Evolutionary conservation across 1,140 invertebrate genomes (phyloP).

Genomic region (Tetranychus cinnabarinus): DNA sequence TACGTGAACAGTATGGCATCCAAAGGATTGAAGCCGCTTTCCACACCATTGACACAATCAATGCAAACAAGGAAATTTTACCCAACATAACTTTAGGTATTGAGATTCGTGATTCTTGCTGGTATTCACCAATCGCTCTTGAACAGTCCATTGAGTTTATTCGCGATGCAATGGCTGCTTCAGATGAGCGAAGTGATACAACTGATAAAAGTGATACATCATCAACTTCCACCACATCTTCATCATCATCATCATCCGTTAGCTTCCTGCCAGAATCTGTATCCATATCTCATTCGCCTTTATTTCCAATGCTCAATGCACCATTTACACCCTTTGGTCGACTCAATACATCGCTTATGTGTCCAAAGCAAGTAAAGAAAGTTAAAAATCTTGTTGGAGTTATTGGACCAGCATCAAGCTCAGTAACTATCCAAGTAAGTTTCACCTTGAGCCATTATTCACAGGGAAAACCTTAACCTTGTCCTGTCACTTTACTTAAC

Average conservation of each 20-base stretch:
- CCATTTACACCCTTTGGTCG: neutral
- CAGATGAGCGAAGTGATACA: constrained; percentile 6
- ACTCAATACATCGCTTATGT: constrained; percentile 6
- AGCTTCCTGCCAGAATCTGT: neutral
- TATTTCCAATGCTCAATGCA: neutral
- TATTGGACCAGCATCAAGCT: constrained; percentile 40
- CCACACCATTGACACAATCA: constrained; percentile 30
- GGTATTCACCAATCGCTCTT: constrained; percentile 43
- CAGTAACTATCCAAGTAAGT: constrained; percentile 31
- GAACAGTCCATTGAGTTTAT: constrained; percentile 52
- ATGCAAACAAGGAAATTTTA: constrained; percentile 23
- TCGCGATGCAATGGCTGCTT: constrained; percentile 34
- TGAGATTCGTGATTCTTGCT: constrained; percentile 54
- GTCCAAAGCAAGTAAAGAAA: constrained; percentile 17
- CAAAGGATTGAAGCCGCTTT: constrained; percentile 46
- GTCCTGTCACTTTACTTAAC: neutral
- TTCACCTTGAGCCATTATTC: neutral
- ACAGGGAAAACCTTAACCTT: neutral
- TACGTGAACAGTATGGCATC: constrained; percentile 50
- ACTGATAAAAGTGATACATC: neutral
- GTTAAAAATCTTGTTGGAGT: constrained; percentile 37
- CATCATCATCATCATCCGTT: neutral
- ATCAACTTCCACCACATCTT: neutral
- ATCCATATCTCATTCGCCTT: neutral
- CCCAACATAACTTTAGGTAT: constrained; percentile 40